Evolutionary conservation across 2,113 vertebrate species (phyloP).

Genomic region (Percopsis transmontana): DNA sequence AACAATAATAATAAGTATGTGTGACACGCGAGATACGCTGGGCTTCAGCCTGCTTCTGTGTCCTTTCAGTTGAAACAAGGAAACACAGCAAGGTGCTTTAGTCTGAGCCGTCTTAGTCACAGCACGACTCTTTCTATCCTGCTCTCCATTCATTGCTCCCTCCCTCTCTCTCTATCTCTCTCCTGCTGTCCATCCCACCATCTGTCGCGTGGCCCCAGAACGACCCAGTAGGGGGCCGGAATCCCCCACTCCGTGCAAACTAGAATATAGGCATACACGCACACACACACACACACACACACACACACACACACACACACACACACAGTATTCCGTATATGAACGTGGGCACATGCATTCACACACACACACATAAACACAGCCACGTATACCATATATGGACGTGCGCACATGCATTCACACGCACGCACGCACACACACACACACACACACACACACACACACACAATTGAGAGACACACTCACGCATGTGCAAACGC

Average conservation of each 20-base stretch:
- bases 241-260: conserved; percentile 59
- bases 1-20: no score
- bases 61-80: background rate
- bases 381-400: conserved; percentile 2
- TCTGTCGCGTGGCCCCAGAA: conserved; percentile 5
- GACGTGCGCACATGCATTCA: conserved; percentile 46
- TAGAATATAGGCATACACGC: conserved; percentile 25
- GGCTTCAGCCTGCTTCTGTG: background rate
- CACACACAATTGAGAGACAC: background rate
- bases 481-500: no score
- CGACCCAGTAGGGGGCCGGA: conserved; percentile 55
- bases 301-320: background rate
- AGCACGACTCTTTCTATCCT: conserved; percentile 26
- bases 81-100: conserved; percentile 33
- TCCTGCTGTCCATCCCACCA: conserved; percentile 56
- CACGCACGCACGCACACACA: conserved; percentile 25
- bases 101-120: conserved; percentile 58
- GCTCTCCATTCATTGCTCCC: conserved; percentile 8
- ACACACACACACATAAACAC: conserved; percentile 7
- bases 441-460: conserved; percentile 16
- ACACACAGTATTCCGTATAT: no score
- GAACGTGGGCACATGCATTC: background rate
- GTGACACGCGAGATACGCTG: no score
- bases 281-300: background rate
- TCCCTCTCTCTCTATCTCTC: conserved; percentile 38